Evolutionary conservation across 1,140 invertebrate species (phyloP).

Genomic region (Zaprionus camerounensis): DNA sequence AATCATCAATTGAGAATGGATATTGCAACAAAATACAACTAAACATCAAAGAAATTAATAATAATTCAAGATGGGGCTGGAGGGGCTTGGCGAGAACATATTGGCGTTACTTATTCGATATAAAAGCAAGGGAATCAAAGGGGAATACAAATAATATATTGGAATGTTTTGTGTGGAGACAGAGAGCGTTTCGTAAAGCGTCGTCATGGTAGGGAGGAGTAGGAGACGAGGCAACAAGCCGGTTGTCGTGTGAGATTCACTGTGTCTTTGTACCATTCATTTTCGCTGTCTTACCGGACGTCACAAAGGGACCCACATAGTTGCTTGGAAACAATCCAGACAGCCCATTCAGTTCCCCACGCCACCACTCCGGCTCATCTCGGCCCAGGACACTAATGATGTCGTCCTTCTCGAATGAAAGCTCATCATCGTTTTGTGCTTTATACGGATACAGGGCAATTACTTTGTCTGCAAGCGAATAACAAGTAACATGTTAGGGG

Average conservation of each 20-base stretch:
- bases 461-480: slow-evolving; percentile 90
- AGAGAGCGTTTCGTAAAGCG: slow-evolving; percentile 48
- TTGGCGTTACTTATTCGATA: slow-evolving; percentile 70
- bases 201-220: slow-evolving; percentile 40
- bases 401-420: slow-evolving; percentile 97
- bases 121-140: slow-evolving; percentile 19
- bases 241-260: slow-evolving; percentile 63
- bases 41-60: slow-evolving; percentile 38
- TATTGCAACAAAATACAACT: slow-evolving; percentile 74
- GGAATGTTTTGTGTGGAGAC: slow-evolving; percentile 28
- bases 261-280: slow-evolving; percentile 63
- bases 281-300: slow-evolving; percentile 82
- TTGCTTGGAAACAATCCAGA: slow-evolving; percentile 96
- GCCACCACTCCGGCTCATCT: slow-evolving; percentile 98
- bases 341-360: slow-evolving; percentile 94
- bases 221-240: not conserved
- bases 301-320: slow-evolving; percentile 88
- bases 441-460: slow-evolving; percentile 96
- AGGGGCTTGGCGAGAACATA: slow-evolving; percentile 51
- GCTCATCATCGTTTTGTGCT: slow-evolving; percentile 96
- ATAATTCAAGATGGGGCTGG: slow-evolving; percentile 13
- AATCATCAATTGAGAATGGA: slow-evolving; percentile 28
- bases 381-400: slow-evolving; percentile 96
- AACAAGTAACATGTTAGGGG: not conserved
- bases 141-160: slow-evolving; percentile 27